Percentiles rank a stretch among this genome's conserved stretches.
phyloP scores from a whole-genome alignment of 2,113 vertebrate genomes.

The Camelus bactrianus region DNA sequence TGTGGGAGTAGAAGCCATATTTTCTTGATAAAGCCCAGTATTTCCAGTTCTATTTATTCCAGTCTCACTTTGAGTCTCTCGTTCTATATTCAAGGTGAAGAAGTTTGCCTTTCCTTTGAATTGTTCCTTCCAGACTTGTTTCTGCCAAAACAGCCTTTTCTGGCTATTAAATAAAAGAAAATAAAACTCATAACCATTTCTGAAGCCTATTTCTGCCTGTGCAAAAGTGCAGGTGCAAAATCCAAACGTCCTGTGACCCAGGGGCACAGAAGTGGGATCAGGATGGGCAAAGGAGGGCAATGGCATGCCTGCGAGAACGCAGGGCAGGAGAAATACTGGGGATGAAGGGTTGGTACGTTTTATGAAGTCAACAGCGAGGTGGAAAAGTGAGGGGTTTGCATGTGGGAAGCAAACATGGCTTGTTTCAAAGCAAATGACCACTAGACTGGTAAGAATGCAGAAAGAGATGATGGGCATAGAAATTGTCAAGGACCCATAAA shows the following conservation, averaged over 20 bases:
- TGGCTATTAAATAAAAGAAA: constrained; percentile 41
- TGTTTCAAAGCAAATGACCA: not conserved
- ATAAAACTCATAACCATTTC: not conserved
- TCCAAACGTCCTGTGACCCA: not conserved
- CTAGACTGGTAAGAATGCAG: not conserved
- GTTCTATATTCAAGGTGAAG: not conserved
- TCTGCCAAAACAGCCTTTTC: constrained; percentile 12
- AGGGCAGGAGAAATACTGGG: not conserved
- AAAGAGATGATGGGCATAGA: not conserved
- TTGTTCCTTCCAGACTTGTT: not conserved
- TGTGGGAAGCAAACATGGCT: not conserved
- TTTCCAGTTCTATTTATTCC: not conserved
- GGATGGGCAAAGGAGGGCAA: not conserved
- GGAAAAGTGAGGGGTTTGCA: not conserved
- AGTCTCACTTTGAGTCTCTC: not conserved
- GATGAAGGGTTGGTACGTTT: not conserved
- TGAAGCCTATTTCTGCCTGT: not conserved
- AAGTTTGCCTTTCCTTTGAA: not conserved
- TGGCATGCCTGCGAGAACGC: accelerated
- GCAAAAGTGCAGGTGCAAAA: not conserved
- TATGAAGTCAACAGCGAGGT: not conserved
- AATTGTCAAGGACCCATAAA: not conserved
- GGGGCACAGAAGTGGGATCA: not conserved
- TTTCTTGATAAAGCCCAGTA: not conserved
- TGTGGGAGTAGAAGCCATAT: not conserved